phyloP scores from a whole-genome alignment of 1,140 invertebrate genomes.

The Aphaenogaster floridana region DNA sequence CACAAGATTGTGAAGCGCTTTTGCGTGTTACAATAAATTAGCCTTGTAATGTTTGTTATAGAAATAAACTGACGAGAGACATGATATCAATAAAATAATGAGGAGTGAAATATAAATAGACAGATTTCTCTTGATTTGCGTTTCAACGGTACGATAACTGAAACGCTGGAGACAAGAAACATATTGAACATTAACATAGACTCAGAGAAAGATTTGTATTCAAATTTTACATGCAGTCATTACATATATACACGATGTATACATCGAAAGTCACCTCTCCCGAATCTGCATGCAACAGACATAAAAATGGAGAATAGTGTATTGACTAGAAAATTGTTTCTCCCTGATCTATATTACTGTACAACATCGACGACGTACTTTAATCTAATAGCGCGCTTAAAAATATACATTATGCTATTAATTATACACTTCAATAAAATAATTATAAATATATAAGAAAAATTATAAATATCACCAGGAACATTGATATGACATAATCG shows the following conservation, averaged over 20 bases:
- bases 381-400: conserved; percentile 38
- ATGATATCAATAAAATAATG: background rate
- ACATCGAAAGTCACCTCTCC: background rate
- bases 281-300: background rate
- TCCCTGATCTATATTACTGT: conserved; percentile 9
- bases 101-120: background rate
- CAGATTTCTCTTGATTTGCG: conserved; percentile 20
- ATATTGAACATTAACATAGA: background rate
- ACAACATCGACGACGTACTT: background rate
- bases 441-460: conserved; percentile 48
- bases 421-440: conserved; percentile 33
- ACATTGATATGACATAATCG: conserved; percentile 11
- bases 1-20: background rate
- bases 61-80: conserved; percentile 23
- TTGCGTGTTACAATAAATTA: conserved; percentile 19
- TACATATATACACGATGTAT: conserved; percentile 19
- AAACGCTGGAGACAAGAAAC: conserved; percentile 81
- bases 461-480: conserved; percentile 26
- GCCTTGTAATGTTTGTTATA: conserved; percentile 29
- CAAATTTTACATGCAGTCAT: conserved; percentile 27
- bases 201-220: conserved; percentile 3
- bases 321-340: conserved; percentile 54
- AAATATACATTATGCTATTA: conserved; percentile 20
- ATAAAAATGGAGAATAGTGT: conserved; percentile 28
- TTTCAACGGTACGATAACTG: conserved; percentile 32